phyloP scores from a whole-genome alignment of 1,140 invertebrate species.

The Drosophila saltans region DNA sequence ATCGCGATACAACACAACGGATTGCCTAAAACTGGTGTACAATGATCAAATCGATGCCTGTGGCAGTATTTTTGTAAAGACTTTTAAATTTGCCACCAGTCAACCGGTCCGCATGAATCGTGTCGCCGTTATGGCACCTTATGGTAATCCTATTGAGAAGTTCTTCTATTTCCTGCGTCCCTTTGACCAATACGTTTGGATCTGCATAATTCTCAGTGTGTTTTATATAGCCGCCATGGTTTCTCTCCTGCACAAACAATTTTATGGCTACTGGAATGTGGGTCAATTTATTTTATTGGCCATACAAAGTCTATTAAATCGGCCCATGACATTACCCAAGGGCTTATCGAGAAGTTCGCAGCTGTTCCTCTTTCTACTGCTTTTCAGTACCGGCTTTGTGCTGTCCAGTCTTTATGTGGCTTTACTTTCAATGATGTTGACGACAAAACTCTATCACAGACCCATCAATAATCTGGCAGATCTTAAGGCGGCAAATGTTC shows the following conservation, averaged over 20 bases:
- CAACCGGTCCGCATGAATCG: conserved; percentile 38
- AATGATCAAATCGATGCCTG: conserved; percentile 30
- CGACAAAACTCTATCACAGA: conserved; percentile 43
- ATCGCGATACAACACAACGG: conserved; percentile 18
- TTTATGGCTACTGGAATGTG: conserved; percentile 29
- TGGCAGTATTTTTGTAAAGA: conserved; percentile 45
- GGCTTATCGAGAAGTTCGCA: background rate
- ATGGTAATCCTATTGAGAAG: conserved; percentile 48
- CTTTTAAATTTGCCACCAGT: conserved; percentile 34
- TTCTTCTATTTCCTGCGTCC: conserved; percentile 48
- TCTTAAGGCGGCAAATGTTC: conserved; percentile 41
- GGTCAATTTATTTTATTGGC: conserved; percentile 48
- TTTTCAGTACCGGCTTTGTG: conserved; percentile 37
- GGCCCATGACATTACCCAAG: conserved; percentile 22
- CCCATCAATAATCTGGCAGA: conserved; percentile 43
- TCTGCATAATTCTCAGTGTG: conserved; percentile 12
- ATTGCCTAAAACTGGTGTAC: conserved; percentile 28
- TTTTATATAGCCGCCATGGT: conserved; percentile 34
- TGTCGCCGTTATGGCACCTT: conserved; percentile 48
- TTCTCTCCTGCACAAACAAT: conserved; percentile 35
- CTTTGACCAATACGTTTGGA: conserved; percentile 37
- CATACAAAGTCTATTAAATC: conserved; percentile 35
- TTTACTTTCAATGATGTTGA: conserved; percentile 49
- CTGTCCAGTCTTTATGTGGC: conserved; percentile 42
- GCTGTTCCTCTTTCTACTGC: conserved; percentile 27